Evolutionary conservation across 2,888 invertebrate genomes (phyloP), one percentile per base, ranked within the genome.

Genomic region (Lymantria monacha): DNA sequence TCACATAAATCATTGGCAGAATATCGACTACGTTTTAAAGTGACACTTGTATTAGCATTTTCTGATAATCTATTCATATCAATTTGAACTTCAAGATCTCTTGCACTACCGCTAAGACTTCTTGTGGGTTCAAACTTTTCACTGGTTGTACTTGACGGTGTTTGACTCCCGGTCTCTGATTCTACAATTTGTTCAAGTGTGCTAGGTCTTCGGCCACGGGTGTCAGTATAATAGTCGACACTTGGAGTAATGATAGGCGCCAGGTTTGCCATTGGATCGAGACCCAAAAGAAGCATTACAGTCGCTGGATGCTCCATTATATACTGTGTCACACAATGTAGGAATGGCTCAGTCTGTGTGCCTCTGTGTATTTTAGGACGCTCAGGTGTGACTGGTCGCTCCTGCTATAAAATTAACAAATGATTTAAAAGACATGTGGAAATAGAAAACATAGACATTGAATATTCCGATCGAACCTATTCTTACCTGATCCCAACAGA

Each of bases 221-320:
- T 61, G 74, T 92, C 77, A 0, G 56, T 38, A 78, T 86, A 76
- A 81, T 92, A 87, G 70, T 93, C 89, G 57, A 92, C 68, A 47
- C 92, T 15, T 52, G 92, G 59, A 53, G 91, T 67, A 77, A 92
- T 65, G 55, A 83, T 84, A 0, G 89, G 86, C 3, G 85, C 62
- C 1, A 91, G 66, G 58, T 80, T 83, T 43, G 81, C 91, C 81
- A 88, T 87, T 2, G 95, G 93, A 67, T 96, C 95, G 51, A 96
- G 89, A 9, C 96, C 96, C 43, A 96, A 87, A 37, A 96, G 93
- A 38, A 94, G 92, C 80, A 96, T 92, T 13, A 95, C 95, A 15
- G 94, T 93, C 2, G 94, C 93, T 0, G 96, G 95, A 84, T 96
- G 95, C 59, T 95, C 93, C 72, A 94, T 84, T 41, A 96, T 94